Conservation (phyloP, 37 sponge, comb jelly and placozoan genomes). For the Mnemiopsis leidyi region DNA sequence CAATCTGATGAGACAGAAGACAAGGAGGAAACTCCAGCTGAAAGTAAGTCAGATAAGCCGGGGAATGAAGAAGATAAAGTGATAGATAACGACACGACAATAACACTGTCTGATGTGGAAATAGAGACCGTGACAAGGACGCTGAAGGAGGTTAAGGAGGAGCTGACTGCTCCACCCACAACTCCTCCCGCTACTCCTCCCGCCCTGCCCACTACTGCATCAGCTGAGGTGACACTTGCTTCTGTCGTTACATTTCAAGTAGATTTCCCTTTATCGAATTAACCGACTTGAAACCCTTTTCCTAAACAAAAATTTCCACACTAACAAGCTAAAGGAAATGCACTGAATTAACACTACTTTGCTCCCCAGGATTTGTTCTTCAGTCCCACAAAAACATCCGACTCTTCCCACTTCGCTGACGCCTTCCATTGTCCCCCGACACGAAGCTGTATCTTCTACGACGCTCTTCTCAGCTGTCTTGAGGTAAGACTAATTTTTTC, state of each 20-base stretch:
- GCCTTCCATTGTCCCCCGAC: conserved; percentile 61
- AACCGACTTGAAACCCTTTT: neutral
- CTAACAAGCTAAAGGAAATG: too few species aligned
- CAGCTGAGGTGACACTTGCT: neutral
- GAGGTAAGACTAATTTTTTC: neutral
- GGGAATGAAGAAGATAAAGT: neutral
- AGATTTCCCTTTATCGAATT: neutral
- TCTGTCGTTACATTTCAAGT: too few species aligned
- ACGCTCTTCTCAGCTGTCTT: conserved; percentile 53
- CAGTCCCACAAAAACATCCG: conserved; percentile 12
- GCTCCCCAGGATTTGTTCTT: neutral
- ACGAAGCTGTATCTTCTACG: conserved; percentile 61
- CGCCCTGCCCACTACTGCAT: neutral
- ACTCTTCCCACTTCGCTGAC: conserved; percentile 13
- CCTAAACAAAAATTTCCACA: too few species aligned
- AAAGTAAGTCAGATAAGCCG: neutral
- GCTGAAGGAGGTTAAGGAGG: neutral
- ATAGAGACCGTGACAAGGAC: neutral
- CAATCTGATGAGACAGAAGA: neutral
- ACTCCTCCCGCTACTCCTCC: neutral
- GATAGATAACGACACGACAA: neutral
- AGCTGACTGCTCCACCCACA: neutral
- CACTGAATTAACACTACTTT: too few species aligned
- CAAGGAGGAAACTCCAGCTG: neutral
- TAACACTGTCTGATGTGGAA: conserved; percentile 1